These are phyloP conservation scores for Cetoscarus ocellatus DNA, from an alignment of 2,797 vertebrate genomes.

Conservation along the genomic window DNA sequence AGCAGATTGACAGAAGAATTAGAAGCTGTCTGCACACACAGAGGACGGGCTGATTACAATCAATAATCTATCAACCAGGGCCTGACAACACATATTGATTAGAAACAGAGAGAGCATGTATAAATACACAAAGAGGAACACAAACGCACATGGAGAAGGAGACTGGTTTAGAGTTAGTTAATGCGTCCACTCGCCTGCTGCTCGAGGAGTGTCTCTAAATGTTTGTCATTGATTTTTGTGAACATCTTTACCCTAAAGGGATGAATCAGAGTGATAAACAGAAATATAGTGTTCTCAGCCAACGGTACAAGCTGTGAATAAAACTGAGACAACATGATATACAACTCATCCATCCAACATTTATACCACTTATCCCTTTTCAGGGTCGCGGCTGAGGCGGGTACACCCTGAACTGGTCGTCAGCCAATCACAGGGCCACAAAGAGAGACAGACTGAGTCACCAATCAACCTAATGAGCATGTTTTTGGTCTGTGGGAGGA, in stretches of 20 bases:
- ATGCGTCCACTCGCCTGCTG: conserved; percentile 9
- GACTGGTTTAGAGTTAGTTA: conserved; percentile 22
- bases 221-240: not conserved
- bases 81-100: conserved; percentile 71
- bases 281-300: not conserved
- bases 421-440: no score
- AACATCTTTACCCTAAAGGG: not conserved
- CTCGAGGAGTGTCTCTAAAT: not conserved
- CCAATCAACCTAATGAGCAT: no score
- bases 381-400: no score
- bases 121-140: conserved; percentile 2
- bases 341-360: no score
- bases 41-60: conserved; percentile 71
- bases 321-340: not conserved
- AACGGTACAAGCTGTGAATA: not conserved
- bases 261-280: not conserved
- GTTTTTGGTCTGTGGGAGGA: no score
- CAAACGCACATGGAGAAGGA: not conserved
- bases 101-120: conserved; percentile 8
- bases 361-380: no score
- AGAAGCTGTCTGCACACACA: conserved; percentile 65
- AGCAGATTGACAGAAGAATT: conserved; percentile 69
- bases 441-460: no score
- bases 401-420: no score
- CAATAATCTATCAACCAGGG: conserved; percentile 76